These are phyloP conservation scores for Steatornis caripensis DNA, from an alignment of 2,113 vertebrate genomes.

Conservation along the genomic window DNA sequence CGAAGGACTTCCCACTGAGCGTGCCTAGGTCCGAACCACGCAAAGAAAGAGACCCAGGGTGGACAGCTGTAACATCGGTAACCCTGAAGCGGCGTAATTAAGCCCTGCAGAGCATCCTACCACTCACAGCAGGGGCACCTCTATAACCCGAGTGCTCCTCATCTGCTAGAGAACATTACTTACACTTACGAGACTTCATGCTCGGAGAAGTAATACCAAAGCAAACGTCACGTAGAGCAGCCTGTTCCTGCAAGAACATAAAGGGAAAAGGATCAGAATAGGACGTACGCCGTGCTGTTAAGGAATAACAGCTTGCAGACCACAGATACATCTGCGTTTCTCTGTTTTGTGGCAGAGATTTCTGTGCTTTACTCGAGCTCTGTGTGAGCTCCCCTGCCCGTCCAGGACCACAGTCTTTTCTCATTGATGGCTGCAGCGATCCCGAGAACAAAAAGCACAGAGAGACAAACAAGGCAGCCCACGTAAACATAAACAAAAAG, in stretches of 20 bases:
- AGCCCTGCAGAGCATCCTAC: neutral
- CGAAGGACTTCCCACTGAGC: neutral
- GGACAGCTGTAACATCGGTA: neutral
- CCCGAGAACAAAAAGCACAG: neutral
- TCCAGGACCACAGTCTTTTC: neutral
- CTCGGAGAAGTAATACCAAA: neutral
- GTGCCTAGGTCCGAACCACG: neutral
- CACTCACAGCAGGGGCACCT: neutral
- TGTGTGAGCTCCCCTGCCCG: neutral
- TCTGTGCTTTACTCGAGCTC: neutral
- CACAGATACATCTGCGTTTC: neutral
- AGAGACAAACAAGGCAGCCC: neutral
- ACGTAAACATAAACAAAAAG: neutral
- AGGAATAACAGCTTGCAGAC: neutral
- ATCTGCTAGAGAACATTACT: neutral
- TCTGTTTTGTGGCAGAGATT: neutral
- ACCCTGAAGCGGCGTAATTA: too few relatives aligned
- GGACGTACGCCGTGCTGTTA: neutral
- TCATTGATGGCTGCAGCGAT: neutral
- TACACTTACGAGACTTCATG: neutral
- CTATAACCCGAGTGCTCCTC: neutral
- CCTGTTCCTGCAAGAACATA: neutral
- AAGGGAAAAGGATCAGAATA: neutral
- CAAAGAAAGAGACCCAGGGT: neutral
- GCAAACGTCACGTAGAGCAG: neutral